Evolutionary conservation across 2,888 invertebrate species (phyloP), one percentile per base, ranked within the genome.

Genomic region (Eueremaeus valkanovi): DNA sequence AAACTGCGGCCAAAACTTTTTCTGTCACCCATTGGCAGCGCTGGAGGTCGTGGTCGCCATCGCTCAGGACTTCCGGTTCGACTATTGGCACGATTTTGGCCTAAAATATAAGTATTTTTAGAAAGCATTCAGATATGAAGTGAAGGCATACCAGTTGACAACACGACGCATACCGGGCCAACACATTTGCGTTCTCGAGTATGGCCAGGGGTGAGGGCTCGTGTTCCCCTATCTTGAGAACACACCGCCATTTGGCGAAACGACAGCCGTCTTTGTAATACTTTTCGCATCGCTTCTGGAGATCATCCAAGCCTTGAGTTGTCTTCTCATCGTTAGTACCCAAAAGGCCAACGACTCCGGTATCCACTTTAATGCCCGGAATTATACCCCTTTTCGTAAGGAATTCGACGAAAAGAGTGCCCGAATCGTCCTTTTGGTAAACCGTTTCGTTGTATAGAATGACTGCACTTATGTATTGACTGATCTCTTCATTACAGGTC

Each of bases 401-500:
- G 75, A 95, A 84, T 78, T 93, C 88, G 40, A 92, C 89, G 84
- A 96, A 91, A 3, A 92, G 90, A 1, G 90, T 90, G 87, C 89
- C 90, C 82, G 95, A 92, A 78, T 93, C 93, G 73, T 92, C 88
- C 85, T 94, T 95, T 87, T 99, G 99, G 88, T 97, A 95, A 77
- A 99, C 87, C 3, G 99, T 98, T 87, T 99, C 99, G 86, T 99
- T 95, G 89, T 93, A 99, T 81, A 99, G 88, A 83, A 99, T 99
- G 75, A 99, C 98, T 51, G 98, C 99, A 75, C 95, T 95, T 83
- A 98, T 90, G 87, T 93, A 79, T 9, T 77, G 68, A 29, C 88
- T 87, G 78, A 91, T 82, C 13, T 66, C 74, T 78, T 88, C 84
- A 82, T 92, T 90, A 68, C 92, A 85, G 81, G 91, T 91, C 88